These are phyloP conservation scores for Wasmannia auropunctata DNA, from an alignment of 1,140 invertebrate genomes.

Conservation along the genomic window DNA sequence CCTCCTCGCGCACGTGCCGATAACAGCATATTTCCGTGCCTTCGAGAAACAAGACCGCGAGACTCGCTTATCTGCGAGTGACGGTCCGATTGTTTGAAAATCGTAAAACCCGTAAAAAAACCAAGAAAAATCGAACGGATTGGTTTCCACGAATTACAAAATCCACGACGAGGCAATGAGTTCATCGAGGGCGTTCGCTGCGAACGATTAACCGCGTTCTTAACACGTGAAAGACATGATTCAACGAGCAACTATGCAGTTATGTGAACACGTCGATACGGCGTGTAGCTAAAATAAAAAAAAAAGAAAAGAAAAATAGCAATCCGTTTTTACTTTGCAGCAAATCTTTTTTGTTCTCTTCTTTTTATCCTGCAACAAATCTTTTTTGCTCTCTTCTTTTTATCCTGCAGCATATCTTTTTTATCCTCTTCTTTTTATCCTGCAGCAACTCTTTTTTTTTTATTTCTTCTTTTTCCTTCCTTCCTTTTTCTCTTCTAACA, in stretches of 20 bases:
- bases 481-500: not conserved
- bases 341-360: too few species aligned
- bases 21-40: constrained; percentile 73
- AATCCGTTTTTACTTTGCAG: too few species aligned
- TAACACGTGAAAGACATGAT: not conserved
- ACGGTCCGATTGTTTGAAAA: constrained; percentile 74
- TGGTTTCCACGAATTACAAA: constrained; percentile 45
- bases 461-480: not conserved
- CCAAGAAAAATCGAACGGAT: constrained; percentile 54
- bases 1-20: constrained; percentile 55
- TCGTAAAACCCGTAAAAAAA: constrained; percentile 74
- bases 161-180: constrained; percentile 50
- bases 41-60: not conserved
- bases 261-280: not conserved
- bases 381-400: too few species aligned
- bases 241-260: not conserved
- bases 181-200: constrained; percentile 57
- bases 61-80: constrained; percentile 57
- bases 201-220: constrained; percentile 17
- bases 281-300: not conserved
- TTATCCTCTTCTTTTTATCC: not conserved
- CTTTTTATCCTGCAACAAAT: not conserved
- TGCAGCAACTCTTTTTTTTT: not conserved
- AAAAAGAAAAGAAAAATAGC: not conserved
- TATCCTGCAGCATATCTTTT: not conserved